Percentiles rank a stretch among this genome's conserved stretches.
phyloP scores from a whole-genome alignment of 35 echinoderm and acorn worm genomes.

The Heliocidaris tuberculata region DNA sequence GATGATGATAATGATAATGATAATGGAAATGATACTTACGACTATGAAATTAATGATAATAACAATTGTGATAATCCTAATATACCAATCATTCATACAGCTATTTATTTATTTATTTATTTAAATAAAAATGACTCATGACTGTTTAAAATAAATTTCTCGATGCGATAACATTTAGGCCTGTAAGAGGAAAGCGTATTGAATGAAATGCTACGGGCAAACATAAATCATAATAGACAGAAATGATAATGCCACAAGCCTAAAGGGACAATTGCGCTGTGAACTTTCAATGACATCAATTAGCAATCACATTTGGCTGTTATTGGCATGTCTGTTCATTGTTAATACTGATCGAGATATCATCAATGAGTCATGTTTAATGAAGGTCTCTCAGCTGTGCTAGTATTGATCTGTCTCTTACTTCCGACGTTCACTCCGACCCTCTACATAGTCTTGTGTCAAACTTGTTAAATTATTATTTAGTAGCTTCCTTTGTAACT shows the following conservation, averaged over 20 bases:
- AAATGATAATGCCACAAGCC: neutral
- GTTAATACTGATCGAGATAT: neutral
- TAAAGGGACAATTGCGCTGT: neutral
- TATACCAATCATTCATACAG: neutral
- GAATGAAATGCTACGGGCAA: too few species aligned
- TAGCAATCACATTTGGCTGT: neutral
- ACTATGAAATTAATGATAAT: neutral
- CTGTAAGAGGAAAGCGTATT: too few species aligned
- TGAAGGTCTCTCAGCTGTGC: neutral
- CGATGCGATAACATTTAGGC: too few species aligned
- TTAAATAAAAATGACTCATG: too few species aligned
- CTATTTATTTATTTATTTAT: too few species aligned
- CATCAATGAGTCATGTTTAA: neutral
- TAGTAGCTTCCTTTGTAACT: too few species aligned
- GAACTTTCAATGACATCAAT: slow-evolving; percentile 13
- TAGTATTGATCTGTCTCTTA: slow-evolving; percentile 17
- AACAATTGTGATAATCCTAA: neutral
- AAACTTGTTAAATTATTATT: neutral
- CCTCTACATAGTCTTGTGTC: neutral
- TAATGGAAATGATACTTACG: neutral
- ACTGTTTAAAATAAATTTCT: too few species aligned
- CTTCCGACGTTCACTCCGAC: neutral
- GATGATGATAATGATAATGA: neutral
- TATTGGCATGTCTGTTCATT: neutral
- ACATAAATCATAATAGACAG: too few species aligned